Conservation (phyloP, 2,797 vertebrate genomes). For the Echeneis naucrates region DNA sequence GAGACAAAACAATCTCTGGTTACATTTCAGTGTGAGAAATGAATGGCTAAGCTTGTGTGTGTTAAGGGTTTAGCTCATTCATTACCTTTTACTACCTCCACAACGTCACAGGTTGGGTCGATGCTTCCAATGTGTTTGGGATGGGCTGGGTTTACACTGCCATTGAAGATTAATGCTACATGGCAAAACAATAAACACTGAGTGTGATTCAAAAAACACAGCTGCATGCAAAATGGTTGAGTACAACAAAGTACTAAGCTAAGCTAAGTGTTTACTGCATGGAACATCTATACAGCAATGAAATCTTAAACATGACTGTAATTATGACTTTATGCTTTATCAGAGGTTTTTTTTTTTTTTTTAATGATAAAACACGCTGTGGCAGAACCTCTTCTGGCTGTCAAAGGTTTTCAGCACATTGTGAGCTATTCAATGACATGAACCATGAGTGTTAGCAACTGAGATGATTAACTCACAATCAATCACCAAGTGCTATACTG, state of each 20-base stretch:
- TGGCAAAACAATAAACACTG: constrained; percentile 27
- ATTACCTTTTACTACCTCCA: constrained; percentile 93
- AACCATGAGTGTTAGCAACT: constrained; percentile 40
- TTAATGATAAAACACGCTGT: not conserved
- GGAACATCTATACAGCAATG: not conserved
- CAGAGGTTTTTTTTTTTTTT: not conserved
- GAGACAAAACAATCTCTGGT: constrained; percentile 14
- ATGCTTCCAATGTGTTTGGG: constrained; percentile 98
- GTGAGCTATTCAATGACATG: not conserved
- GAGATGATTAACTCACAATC: constrained; percentile 73
- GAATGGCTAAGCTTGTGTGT: not conserved
- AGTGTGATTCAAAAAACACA: not conserved
- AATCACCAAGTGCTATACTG: constrained; percentile 81
- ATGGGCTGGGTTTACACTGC: constrained; percentile 89
- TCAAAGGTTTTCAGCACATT: not conserved
- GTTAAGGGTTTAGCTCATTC: constrained; percentile 5
- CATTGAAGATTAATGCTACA: constrained; percentile 94
- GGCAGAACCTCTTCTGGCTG: not conserved
- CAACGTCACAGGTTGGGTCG: constrained; percentile 95
- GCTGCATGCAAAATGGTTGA: not conserved
- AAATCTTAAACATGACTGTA: not conserved
- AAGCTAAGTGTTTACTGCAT: not conserved
- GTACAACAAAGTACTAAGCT: not conserved
- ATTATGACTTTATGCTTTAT: not conserved
- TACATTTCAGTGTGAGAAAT: not conserved